phyloP scores from a whole-genome alignment of 2,888 invertebrate genomes.

The Drosophila imparisetae region DNA sequence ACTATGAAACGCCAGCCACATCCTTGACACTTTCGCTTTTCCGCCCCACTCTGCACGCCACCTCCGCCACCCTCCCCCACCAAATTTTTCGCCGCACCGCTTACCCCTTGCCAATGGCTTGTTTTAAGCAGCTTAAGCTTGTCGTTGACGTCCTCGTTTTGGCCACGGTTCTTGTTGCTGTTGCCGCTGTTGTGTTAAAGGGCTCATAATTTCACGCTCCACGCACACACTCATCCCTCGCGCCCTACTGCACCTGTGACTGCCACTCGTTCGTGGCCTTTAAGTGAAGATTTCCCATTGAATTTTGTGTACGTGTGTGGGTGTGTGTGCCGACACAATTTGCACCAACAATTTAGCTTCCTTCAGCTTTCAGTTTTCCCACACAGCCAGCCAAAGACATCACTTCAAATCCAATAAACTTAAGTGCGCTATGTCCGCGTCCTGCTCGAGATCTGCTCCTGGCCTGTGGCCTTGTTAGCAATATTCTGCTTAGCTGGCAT shows the following conservation, averaged over 20 bases:
- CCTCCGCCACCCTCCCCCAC: neutral
- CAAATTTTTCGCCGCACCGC: neutral
- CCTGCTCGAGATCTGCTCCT: constrained; percentile 14
- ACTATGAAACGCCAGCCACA: constrained; percentile 72
- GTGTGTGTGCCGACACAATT: constrained; percentile 47
- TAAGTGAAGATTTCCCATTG: constrained; percentile 47
- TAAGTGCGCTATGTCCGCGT: constrained; percentile 56
- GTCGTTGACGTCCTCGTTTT: constrained; percentile 66
- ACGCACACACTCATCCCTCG: constrained; percentile 58
- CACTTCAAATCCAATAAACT: constrained; percentile 77
- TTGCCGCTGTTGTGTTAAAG: constrained; percentile 46
- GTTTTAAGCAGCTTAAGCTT: constrained; percentile 81
- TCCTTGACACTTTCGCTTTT: constrained; percentile 80
- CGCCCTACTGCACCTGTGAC: constrained; percentile 33
- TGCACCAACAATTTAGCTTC: constrained; percentile 44
- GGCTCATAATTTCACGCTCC: constrained; percentile 78
- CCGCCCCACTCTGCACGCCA: constrained; percentile 8
- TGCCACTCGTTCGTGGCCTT: constrained; percentile 55
- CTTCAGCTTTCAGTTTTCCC: constrained; percentile 36
- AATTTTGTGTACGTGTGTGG: constrained; percentile 19
- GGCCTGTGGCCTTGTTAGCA: constrained; percentile 6
- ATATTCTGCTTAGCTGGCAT: constrained; percentile 19
- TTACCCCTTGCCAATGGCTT: constrained; percentile 61
- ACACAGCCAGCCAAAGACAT: constrained; percentile 41
- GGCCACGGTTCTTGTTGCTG: constrained; percentile 18